A percentile compares a stretch with the other conserved stretches of the same genome.
phyloP scores from a whole-genome alignment of 2,888 invertebrate genomes.

The Acleris holmiana region DNA sequence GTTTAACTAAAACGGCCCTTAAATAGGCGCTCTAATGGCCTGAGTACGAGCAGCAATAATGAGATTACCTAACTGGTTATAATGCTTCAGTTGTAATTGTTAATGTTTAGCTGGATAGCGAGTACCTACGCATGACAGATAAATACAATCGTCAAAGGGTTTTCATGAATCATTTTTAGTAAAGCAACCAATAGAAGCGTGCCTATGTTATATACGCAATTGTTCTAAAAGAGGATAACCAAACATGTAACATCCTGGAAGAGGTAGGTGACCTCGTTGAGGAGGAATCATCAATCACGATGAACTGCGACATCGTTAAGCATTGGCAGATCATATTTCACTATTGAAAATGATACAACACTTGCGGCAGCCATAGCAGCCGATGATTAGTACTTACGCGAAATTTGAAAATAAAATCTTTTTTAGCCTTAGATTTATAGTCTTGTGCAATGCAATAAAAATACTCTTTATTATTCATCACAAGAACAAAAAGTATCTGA shows the following conservation, averaged over 20 bases:
- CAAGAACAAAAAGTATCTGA: too few species aligned
- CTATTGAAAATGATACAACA: slow-evolving; percentile 52
- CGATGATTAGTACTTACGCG: slow-evolving; percentile 6
- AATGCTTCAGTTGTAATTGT: slow-evolving; percentile 24
- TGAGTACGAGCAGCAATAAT: slow-evolving; percentile 23
- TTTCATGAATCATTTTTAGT: too few species aligned
- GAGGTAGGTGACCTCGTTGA: slow-evolving; percentile 72
- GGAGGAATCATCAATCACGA: slow-evolving; percentile 80
- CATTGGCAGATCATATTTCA: slow-evolving; percentile 69
- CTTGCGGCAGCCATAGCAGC: slow-evolving; percentile 37
- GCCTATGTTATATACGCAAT: background rate
- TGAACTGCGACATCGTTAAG: slow-evolving; percentile 55
- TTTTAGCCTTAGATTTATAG: too few species aligned
- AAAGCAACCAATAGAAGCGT: too few species aligned
- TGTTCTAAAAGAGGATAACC: slow-evolving; percentile 62
- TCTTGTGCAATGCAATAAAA: too few species aligned
- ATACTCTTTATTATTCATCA: too few species aligned
- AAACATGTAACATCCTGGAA: slow-evolving; percentile 51
- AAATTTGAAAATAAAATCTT: too few species aligned
- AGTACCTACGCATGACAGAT: too few species aligned
- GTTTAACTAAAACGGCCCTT: slow-evolving; percentile 32
- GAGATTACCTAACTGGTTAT: slow-evolving; percentile 31
- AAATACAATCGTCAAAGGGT: background rate
- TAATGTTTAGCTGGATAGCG: too few species aligned
- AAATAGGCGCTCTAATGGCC: slow-evolving; percentile 29